Conservation (phyloP, 2,113 vertebrate species). For the Ochotona princeps region DNA sequence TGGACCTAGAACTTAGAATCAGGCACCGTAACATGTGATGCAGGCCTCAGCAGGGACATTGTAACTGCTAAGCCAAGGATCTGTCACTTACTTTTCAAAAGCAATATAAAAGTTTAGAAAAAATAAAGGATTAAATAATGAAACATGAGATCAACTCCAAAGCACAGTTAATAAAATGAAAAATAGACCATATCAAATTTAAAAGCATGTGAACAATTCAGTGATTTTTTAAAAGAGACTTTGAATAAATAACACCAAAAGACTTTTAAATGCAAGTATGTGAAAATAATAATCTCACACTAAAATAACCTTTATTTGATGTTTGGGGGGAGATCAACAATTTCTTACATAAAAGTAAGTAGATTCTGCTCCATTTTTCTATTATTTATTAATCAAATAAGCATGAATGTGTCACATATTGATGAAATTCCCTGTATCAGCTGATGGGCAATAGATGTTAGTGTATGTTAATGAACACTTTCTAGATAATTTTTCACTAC, state of each 20-base stretch:
- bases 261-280: background rate
- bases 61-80: no score
- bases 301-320: background rate
- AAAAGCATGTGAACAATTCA: background rate
- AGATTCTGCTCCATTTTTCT: background rate
- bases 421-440: background rate
- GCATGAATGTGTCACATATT: background rate
- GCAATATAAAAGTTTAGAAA: background rate
- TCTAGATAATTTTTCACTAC: background rate
- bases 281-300: background rate
- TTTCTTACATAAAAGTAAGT: background rate
- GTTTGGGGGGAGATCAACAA: background rate
- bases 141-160: background rate
- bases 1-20: no score
- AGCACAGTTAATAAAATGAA: background rate
- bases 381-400: background rate
- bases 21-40: no score
- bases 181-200: background rate
- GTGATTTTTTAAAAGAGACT: background rate
- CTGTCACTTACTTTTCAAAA: no score
- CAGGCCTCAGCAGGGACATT: no score
- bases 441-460: background rate
- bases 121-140: background rate
- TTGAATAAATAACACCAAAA: no score
- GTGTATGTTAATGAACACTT: background rate